Base-by-base conservation (phyloP, 2,888 invertebrate species). In the Amphimallon solstitiale region DNA sequence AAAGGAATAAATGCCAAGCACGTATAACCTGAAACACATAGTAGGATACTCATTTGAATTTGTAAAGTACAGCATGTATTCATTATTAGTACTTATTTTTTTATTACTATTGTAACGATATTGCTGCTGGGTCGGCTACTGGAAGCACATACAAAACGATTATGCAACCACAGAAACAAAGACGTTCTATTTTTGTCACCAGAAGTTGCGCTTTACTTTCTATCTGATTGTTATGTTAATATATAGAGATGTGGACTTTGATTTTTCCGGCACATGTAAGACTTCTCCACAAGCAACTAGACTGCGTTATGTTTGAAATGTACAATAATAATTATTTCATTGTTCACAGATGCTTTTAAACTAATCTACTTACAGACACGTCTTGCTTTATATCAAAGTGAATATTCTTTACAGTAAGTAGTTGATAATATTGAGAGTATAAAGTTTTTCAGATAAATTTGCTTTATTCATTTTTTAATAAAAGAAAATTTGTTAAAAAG, bases 31-130 rank as follows among this genome's bases (percentile, higher is more conserved):
- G 43, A 59, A 43, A 59, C 35, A 51, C 43, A 29, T 29, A 29
- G 17, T 7, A n/a, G n/a, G n/a, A n/a, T n/a, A 15, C 43, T 59
- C 56, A 59, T 59, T 59, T 59, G 12, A 59, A 59, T 59, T 59
- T 43, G 43, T 59, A 59, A 45, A 29, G 29, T 59, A 45, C 29
- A 14, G 14, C 5, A 10, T 7, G 29, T 17, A 17, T 23, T 43
- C 43, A 34, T 59, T 59, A 59, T 21, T 34, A 59, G 23, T 43
- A 29, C 43, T 43, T 10, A 10, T 17, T 45, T 45, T 40, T 59
- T 59, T 59, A 43, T 45, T 59, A 14, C 43, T 21, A 40, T 54
- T 54, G 38, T 54, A 54, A 54, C n/a, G 9, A 14, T 35, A 15
- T n/a, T 35, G 15, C 14, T 56, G 40, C 29, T 5, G 7, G 29